These are phyloP conservation scores for Pseudomugil tenellus DNA, from an alignment of 2,797 vertebrate genomes.

Conservation along the genomic window DNA sequence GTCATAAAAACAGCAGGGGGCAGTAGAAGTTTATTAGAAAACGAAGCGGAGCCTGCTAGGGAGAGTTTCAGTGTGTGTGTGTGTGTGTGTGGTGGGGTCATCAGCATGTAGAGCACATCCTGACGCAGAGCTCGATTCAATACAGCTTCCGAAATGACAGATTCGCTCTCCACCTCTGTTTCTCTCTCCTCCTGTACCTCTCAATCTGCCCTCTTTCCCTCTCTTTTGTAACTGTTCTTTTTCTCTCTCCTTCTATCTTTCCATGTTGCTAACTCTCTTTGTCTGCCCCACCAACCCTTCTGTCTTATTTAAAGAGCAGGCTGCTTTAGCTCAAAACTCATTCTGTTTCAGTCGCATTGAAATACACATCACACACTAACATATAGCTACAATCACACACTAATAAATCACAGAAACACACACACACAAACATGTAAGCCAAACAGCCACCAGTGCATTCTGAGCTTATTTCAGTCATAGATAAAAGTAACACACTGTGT, in stretches of 20 bases:
- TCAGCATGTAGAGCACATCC: constrained; percentile 86
- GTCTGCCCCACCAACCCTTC: constrained; percentile 19
- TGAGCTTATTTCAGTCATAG: constrained; percentile 12
- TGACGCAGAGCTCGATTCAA: constrained; percentile 84
- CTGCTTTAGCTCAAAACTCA: constrained; percentile 64
- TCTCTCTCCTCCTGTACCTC: constrained; percentile 35
- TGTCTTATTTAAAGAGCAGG: constrained; percentile 73
- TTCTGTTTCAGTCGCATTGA: constrained; percentile 56
- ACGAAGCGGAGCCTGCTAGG: constrained; percentile 47
- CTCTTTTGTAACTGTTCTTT: constrained; percentile 30
- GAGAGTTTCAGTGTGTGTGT: constrained; percentile 15
- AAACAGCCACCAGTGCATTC: constrained; percentile 4
- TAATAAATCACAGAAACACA: constrained; percentile 55
- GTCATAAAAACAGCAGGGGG: constrained; percentile 75
- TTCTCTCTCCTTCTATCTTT: constrained; percentile 30
- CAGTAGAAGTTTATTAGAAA: constrained; percentile 76
- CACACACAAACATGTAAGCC: constrained; percentile 1
- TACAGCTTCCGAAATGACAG: constrained; percentile 83
- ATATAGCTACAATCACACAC: constrained; percentile 50
- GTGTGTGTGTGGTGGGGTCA: constrained; percentile 69
- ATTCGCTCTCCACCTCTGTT: constrained; percentile 63
- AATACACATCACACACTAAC: constrained; percentile 56
- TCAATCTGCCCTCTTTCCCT: constrained; percentile 20
- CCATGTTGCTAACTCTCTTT: constrained; percentile 43
- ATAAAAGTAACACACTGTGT: constrained; percentile 1